Conservation (phyloP, 2,113 vertebrate species). For the Menura novaehollandiae region DNA sequence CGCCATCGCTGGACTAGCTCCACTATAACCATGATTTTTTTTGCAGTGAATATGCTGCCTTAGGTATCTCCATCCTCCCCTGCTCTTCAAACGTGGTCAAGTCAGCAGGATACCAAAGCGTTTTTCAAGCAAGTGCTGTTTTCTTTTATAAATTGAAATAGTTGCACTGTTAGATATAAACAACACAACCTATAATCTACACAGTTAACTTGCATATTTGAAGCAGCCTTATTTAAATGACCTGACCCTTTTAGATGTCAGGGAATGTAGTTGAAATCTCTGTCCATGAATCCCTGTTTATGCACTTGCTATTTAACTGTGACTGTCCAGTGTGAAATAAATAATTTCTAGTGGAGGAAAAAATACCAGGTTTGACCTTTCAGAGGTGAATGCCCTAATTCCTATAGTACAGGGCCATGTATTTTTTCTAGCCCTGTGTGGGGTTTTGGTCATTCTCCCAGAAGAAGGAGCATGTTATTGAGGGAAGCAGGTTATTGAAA, state of each 20-base stretch:
- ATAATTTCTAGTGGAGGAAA: not conserved
- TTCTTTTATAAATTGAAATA: not conserved
- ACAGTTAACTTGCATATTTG: not conserved
- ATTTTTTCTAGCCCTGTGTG: not conserved
- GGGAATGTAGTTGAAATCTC: not conserved
- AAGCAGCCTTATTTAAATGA: not conserved
- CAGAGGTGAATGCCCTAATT: not conserved
- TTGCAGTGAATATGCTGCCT: not conserved
- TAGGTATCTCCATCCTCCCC: not conserved
- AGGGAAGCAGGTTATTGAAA: not conserved
- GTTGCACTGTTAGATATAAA: not conserved
- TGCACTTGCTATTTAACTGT: not conserved
- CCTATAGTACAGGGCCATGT: too few relatives aligned
- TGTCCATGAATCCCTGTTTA: not conserved
- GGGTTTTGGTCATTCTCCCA: not conserved
- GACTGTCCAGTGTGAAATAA: not conserved
- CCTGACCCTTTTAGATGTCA: not conserved
- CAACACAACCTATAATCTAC: not conserved
- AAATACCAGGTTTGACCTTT: not conserved
- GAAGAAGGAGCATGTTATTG: not conserved
- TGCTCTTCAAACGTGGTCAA: not conserved
- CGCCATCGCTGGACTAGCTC: not conserved
- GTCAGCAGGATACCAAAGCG: not conserved
- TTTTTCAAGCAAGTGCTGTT: not conserved
- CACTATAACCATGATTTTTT: not conserved